Evolutionary conservation across 1,140 invertebrate species (phyloP), one percentile per base, ranked within the genome.

Genomic region (Zaprionus ornatus): DNA sequence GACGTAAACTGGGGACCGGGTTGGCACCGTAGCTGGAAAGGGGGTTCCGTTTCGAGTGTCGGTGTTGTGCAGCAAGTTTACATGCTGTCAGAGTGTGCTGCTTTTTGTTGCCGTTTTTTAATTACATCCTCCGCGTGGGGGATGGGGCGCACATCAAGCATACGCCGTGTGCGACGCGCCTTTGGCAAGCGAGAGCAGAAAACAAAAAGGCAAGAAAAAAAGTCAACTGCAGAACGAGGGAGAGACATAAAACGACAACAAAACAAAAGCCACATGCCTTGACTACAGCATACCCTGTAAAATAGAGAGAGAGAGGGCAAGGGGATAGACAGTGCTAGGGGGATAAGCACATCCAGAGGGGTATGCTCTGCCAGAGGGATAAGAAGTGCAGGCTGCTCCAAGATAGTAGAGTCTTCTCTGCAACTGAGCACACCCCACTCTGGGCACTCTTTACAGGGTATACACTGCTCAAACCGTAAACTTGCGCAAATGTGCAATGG

Each of bases 51-150:
- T 67, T 74, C 50, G 68, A 71, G 74, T 60, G 68, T 71, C 74
- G 74, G 54, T 76, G 74, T 74, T 52, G 66, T 74, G 72, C 67
- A 64, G 73, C 73, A 75, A 75, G 67, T 71, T 75, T 75, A 75
- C 60, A 75, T 71, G 67, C 67, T 75, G 67, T 75, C 67, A 71
- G 67, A 75, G 67, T 77, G 67, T 77, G 78, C 78, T 61, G 65
- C 62, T 85, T 81, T 82, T 82, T 84, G 66, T 80, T 84, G 70
- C 55, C 69, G 67, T 84, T 87, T 87, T 87, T 87, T 87, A 87
- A 87, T 87, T 87, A 87, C 84, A 87, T 87, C 84, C 84, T 87
- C 65, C 50, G 64, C 54, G 60, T 1, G 40, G 35, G 10, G 35
- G 35, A 35, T 25, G 23, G 19, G 15, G 56, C 62, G 25, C 12